Evolutionary conservation across 1,140 invertebrate genomes (phyloP).

Genomic region (Sycophila sp.): DNA sequence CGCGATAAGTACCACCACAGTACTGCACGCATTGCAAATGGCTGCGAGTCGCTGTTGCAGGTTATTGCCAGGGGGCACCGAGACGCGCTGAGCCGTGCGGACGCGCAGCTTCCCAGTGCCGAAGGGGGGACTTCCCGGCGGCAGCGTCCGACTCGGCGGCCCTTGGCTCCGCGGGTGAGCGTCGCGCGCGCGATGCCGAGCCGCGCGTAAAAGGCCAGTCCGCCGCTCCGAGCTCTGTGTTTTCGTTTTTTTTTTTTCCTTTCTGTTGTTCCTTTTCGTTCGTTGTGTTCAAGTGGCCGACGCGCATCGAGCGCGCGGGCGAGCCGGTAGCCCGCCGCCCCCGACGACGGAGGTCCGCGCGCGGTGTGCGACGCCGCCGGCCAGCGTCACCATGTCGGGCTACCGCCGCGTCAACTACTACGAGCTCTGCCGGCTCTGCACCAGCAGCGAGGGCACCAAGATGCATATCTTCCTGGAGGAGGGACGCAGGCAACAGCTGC

Average conservation of each 20-base stretch:
- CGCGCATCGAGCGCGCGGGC: background rate
- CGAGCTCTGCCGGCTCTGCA: constrained; percentile 76
- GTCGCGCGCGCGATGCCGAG: background rate
- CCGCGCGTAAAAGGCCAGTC: background rate
- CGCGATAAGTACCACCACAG: no score
- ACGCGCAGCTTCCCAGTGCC: background rate
- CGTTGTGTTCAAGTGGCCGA: background rate
- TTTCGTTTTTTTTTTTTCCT: no score
- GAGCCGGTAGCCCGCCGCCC: background rate
- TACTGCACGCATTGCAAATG: constrained; percentile 38
- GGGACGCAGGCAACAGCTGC: constrained; percentile 71
- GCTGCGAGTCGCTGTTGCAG: constrained; percentile 33
- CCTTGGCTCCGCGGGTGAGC: background rate
- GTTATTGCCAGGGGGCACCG: constrained; percentile 9
- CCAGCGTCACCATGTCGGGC: constrained; percentile 66
- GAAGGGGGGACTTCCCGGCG: background rate
- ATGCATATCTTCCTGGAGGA: constrained; percentile 75
- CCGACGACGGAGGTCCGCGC: background rate
- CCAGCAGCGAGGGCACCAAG: constrained; percentile 72
- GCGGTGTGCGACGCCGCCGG: constrained; percentile 18
- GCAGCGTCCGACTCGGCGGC: background rate
- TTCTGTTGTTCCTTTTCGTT: background rate
- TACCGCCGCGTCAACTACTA: constrained; percentile 77
- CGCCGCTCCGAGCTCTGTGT: no score
- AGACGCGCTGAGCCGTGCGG: background rate